Evolutionary conservation across 1,140 invertebrate species (phyloP).

Genomic region (Bombyx mandarina): DNA sequence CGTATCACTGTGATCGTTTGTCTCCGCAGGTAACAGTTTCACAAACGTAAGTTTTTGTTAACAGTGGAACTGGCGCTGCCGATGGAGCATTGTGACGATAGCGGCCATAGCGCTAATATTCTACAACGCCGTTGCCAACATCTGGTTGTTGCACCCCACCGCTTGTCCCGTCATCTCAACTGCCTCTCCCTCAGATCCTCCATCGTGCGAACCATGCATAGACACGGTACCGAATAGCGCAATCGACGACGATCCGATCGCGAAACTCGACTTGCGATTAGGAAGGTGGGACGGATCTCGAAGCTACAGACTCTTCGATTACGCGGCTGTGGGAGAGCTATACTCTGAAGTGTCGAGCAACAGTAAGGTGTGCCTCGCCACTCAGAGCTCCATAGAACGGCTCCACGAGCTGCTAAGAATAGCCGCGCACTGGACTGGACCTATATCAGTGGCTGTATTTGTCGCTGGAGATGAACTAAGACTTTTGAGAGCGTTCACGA

Average conservation of each 20-base stretch:
- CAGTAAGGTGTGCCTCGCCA: slow-evolving; percentile 82
- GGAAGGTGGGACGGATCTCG: slow-evolving; percentile 81
- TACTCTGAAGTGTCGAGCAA: slow-evolving; percentile 73
- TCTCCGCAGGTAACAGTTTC: too few relatives aligned
- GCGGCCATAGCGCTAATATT: slow-evolving; percentile 75
- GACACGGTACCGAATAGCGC: slow-evolving; percentile 36
- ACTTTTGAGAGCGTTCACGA: slow-evolving; percentile 78
- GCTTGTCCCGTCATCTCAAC: slow-evolving; percentile 34
- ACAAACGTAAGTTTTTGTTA: slow-evolving; percentile 8
- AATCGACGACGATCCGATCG: slow-evolving; percentile 65
- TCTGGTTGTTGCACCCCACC: slow-evolving; percentile 73
- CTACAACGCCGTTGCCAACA: slow-evolving; percentile 79
- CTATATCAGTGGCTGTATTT: slow-evolving; percentile 89
- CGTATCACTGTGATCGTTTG: background rate
- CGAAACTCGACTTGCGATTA: slow-evolving; percentile 74
- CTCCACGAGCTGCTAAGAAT: slow-evolving; percentile 83
- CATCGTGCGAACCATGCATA: slow-evolving; percentile 54
- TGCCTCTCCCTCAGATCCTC: slow-evolving; percentile 24
- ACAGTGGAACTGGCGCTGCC: slow-evolving; percentile 74
- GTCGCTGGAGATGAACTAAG: slow-evolving; percentile 82
- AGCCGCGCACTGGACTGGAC: slow-evolving; percentile 85
- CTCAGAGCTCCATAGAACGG: slow-evolving; percentile 87
- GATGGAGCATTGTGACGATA: slow-evolving; percentile 78
- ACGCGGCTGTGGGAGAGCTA: slow-evolving; percentile 76
- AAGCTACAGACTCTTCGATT: slow-evolving; percentile 81